Evolutionary conservation across 2,797 vertebrate species (phyloP).

Genomic region (Sorex maritimensis): DNA sequence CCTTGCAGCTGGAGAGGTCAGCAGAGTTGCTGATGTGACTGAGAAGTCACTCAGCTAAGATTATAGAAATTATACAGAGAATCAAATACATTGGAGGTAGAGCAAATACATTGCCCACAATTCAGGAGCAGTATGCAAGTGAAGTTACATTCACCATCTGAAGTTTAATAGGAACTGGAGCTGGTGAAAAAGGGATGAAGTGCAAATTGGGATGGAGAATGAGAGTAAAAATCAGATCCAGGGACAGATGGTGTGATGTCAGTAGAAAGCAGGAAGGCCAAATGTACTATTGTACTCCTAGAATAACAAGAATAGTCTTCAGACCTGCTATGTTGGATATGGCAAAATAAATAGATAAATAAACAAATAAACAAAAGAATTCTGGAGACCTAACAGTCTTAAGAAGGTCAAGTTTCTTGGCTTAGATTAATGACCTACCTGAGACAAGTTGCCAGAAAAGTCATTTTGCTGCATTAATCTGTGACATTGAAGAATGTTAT

Average conservation of each 20-base stretch:
- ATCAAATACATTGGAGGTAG: not conserved
- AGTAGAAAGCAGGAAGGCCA: not conserved
- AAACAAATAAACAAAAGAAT: too few species aligned
- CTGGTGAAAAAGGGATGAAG: not conserved
- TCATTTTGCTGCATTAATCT: not conserved
- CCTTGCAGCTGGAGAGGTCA: not conserved
- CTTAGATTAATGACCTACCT: not conserved
- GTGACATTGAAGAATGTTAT: not conserved
- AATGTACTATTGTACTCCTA: not conserved
- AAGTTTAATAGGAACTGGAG: not conserved
- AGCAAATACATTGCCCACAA: not conserved
- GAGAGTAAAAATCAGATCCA: not conserved
- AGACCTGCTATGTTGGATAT: not conserved
- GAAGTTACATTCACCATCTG: not conserved
- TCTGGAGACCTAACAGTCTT: not conserved
- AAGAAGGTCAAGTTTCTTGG: not conserved
- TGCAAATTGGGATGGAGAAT: not conserved
- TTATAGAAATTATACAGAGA: slow-evolving; percentile 12
- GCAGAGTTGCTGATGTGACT: not conserved
- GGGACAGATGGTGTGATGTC: not conserved
- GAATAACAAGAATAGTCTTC: not conserved
- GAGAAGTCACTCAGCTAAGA: slow-evolving; percentile 16
- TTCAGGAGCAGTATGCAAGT: not conserved
- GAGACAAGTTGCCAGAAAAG: not conserved
- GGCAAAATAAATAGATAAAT: not conserved